Evolutionary conservation across 2,797 vertebrate genomes (phyloP), one percentile per base, ranked within the genome.

Genomic region (Heterohyrax brucei): DNA sequence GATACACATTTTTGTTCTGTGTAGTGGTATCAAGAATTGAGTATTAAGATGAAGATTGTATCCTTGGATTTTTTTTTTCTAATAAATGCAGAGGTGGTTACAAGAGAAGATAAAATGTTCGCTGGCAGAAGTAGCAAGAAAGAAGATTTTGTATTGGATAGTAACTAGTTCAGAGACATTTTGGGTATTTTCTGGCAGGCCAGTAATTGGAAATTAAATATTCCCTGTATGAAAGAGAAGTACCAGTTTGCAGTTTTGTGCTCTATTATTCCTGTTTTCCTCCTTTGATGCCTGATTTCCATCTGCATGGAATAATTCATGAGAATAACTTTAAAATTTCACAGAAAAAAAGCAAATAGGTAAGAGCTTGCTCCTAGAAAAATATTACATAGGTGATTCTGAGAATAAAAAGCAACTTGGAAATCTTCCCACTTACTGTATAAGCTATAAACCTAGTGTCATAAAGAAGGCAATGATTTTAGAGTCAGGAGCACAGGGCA

Each of bases 131-230:
- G 53, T 80, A 90, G 59, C 64, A 87, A 62, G 66, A 39, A 89
- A 64, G 80, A 61, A 77, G 50, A 79, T 96, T 82, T 95, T 78
- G 62, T 77, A 80, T 26, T 50, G n/a, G 50, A 85, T 70, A 89
- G 50, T 81, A 48, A 93, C 73, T 76, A 88, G 61, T 76, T 75
- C 66, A 91, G 77, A 97, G 84, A 79, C 22, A 75, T 68, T 95
- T 93, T 83, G 53, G 84, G 39, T 95, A 46, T 93, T 86, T 95
- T 96, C 87, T 77, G 84, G 50, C 73, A 91, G 73, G 59, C n/a
- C 44, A 93, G 77, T 92, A 97, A 97, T 96, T 96, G 83, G 77
- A 95, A 96, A 96, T 95, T 97, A 97, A 96, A 95, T 91, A 95
- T 89, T 79, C 81, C 10, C 53, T 28, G 26, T 76, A 85, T 89